Evolutionary conservation across 2,113 vertebrate genomes (phyloP).

Genomic region (Zonotrichia leucophrys): DNA sequence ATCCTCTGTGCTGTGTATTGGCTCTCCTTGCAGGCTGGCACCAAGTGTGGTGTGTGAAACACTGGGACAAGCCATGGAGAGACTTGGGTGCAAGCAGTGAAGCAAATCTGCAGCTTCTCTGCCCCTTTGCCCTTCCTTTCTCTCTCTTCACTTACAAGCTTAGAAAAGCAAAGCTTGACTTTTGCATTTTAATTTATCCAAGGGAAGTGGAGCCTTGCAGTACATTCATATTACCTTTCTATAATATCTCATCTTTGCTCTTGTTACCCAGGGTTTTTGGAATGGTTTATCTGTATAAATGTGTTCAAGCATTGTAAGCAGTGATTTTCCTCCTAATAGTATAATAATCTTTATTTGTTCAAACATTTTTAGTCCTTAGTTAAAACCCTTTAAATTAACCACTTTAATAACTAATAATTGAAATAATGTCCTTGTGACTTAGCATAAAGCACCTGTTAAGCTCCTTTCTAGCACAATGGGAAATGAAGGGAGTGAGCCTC

Average conservation of each 20-base stretch:
- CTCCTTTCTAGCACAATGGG: neutral
- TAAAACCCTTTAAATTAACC: neutral
- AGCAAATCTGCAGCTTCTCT: neutral
- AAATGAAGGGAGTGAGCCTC: neutral
- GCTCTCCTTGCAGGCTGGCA: neutral
- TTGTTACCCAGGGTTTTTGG: neutral
- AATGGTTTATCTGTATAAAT: neutral
- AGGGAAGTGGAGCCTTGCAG: neutral
- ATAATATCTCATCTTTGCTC: neutral
- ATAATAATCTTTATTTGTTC: neutral
- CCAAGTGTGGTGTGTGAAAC: fast-evolving
- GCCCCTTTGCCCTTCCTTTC: neutral
- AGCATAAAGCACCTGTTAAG: neutral
- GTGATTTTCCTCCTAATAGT: neutral
- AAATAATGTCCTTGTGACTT: neutral
- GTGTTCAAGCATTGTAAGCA: neutral
- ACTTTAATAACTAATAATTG: neutral
- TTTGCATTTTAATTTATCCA: neutral
- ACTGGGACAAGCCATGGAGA: neutral
- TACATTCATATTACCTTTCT: neutral
- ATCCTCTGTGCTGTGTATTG: neutral
- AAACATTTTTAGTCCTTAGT: neutral
- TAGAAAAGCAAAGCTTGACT: neutral
- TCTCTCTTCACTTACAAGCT: neutral
- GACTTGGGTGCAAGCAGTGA: neutral